Evolutionary conservation across 2,797 vertebrate genomes (phyloP).

Genomic region (Liparis tanakae): DNA sequence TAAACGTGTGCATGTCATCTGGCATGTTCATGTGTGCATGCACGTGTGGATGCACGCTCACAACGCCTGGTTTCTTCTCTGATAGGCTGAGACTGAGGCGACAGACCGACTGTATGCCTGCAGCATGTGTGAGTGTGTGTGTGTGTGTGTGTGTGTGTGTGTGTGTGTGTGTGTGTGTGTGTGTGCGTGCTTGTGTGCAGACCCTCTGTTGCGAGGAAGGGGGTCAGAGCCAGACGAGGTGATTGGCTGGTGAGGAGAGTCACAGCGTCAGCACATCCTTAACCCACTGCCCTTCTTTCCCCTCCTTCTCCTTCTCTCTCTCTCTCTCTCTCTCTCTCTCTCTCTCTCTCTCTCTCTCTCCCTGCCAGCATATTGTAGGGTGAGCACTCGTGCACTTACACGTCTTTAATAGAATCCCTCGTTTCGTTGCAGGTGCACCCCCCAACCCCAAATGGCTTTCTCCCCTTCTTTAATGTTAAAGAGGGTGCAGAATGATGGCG

Average conservation of each 20-base stretch:
- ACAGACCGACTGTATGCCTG: slow-evolving; percentile 34
- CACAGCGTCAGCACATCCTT: slow-evolving; percentile 75
- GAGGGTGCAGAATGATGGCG: slow-evolving; percentile 43
- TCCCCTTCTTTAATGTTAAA: slow-evolving; percentile 44
- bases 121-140: not conserved
- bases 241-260: slow-evolving; percentile 69
- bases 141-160: slow-evolving; percentile 3
- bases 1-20: slow-evolving; percentile 1
- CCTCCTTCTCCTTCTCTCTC: too few species aligned
- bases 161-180: not conserved
- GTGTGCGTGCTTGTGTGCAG: slow-evolving; percentile 26
- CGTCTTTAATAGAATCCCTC: slow-evolving; percentile 11
- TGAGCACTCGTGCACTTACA: slow-evolving; percentile 4
- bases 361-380: slow-evolving; percentile 46
- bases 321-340: too few species aligned
- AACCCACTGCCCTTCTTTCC: slow-evolving; percentile 81
- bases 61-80: not conserved
- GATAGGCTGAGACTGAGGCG: slow-evolving; percentile 38
- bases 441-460: not conserved
- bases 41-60: slow-evolving; percentile 25
- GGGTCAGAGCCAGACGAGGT: slow-evolving; percentile 52
- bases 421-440: slow-evolving; percentile 24
- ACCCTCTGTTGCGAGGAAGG: slow-evolving; percentile 52
- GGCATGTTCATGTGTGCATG: slow-evolving; percentile 18
- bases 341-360: not conserved